Evolutionary conservation across 2,113 vertebrate genomes (phyloP).

Genomic region (Zosterops borbonicus): DNA sequence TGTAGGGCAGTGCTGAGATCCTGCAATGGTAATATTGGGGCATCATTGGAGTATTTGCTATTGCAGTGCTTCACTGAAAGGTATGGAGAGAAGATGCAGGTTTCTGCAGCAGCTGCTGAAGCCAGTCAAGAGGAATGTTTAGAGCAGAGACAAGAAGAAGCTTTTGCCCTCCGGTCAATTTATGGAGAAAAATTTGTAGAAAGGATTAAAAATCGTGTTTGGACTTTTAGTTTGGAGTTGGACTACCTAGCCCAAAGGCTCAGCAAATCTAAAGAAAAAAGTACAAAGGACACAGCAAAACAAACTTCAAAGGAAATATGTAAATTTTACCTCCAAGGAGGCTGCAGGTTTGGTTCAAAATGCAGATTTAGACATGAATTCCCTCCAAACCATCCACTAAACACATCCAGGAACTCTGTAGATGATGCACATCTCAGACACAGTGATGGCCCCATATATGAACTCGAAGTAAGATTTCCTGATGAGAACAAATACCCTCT

Average conservation of each 20-base stretch:
- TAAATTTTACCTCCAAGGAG: conserved; percentile 86
- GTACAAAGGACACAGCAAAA: conserved; percentile 12
- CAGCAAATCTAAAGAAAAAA: conserved; percentile 50
- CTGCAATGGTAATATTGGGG: conserved; percentile 86
- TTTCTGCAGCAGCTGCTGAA: conserved; percentile 53
- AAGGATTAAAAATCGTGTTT: conserved; percentile 88
- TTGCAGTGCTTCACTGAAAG: conserved; percentile 83
- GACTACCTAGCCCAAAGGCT: conserved; percentile 67
- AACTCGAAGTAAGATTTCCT: conserved; percentile 92
- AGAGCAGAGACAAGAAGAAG: conserved; percentile 88
- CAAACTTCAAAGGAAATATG: conserved; percentile 75
- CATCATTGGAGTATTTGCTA: conserved; percentile 87
- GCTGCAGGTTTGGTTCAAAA: conserved; percentile 87
- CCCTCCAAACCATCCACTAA: conserved; percentile 69
- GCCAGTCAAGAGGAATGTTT: conserved; percentile 81
- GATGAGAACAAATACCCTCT: conserved; percentile 88
- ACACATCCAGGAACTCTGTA: conserved; percentile 72
- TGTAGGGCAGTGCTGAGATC: conserved; percentile 79
- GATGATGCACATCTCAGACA: conserved; percentile 75
- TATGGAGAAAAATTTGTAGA: conserved; percentile 91
- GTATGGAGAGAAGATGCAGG: conserved; percentile 77
- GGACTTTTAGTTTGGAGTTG: conserved; percentile 86
- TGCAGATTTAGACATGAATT: conserved; percentile 89
- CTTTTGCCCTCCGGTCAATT: conserved; percentile 89
- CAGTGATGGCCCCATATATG: conserved; percentile 76